Base-by-base conservation (phyloP, 2,888 invertebrate species). In the Eledona agricola region DNA sequence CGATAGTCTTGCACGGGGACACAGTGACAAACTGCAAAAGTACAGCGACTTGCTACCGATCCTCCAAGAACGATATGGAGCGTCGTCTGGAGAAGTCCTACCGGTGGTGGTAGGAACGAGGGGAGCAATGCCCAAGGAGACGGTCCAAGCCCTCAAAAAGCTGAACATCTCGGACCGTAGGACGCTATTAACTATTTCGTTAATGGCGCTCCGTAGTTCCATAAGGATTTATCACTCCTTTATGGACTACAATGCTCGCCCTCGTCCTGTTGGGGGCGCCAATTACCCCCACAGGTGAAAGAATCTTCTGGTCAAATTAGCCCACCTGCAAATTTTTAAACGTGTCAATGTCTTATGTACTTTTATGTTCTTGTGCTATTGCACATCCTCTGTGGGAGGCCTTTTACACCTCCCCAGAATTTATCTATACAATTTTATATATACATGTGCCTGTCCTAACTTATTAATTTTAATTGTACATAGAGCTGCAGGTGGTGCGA, bases 31-130 rank as follows among this genome's bases (percentile, higher is more conserved):
- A 37, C 13, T 60, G 0, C 19, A 43, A 0, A 71, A 72, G 38
- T 69, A 70, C 46, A 16, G 17, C 10, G 23, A 7, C 3, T 56
- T 66, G 38, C 56, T 66, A 47, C 60, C 64, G 7, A 4, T 25
- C 11, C 47, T 65, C 7, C 55, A 46, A 35, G 17, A 19, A 3
- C 4, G 35, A 51, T 1, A 17, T 2, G 32, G 4, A 32, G 60
- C 47, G 0, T 2, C 28, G 3, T 25, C 22, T 26, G 60, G 57
- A 0, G 43, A 58, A 26, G 69, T 70, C 29, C 57, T 70, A 35
- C 71, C 71, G 0, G 58, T 71, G 2, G 67, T 72, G 32, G 62
- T 72, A 10, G 70, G 72, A 3, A 69, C 70, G 26, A 55, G 70
- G 52, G 70, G 70, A 6, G 66, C 67, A 6, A 51, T 72, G 52